These are phyloP conservation scores for Papilio helenus DNA, from an alignment of 1,140 invertebrate species.

Conservation along the genomic window DNA sequence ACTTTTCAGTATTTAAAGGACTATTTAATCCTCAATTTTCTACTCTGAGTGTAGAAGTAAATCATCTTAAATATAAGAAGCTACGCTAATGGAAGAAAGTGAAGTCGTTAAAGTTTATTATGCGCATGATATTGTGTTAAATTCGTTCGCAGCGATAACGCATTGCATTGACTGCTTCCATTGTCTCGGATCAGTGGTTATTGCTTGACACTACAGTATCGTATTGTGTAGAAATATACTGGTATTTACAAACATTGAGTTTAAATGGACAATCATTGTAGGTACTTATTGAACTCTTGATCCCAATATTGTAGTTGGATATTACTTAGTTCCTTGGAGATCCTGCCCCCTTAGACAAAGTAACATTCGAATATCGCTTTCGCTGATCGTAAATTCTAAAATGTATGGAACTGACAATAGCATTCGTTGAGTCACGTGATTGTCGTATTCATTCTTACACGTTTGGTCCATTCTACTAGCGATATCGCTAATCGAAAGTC, in stretches of 20 bases:
- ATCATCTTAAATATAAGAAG: not conserved
- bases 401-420: too few relatives aligned
- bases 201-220: not conserved
- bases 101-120: slow-evolving; percentile 4
- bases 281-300: not conserved
- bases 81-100: not conserved
- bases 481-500: too few relatives aligned
- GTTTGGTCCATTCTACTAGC: too few relatives aligned
- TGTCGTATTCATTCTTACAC: too few relatives aligned
- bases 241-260: not conserved
- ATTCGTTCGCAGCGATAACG: slow-evolving; percentile 2
- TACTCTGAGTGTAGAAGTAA: not conserved
- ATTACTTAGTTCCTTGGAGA: too few relatives aligned
- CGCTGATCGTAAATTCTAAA: too few relatives aligned
- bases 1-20: too few relatives aligned
- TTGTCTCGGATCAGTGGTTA: slow-evolving; percentile 11
- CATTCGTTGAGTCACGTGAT: too few relatives aligned
- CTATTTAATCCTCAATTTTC: not conserved
- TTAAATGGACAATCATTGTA: not conserved
- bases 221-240: not conserved
- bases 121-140: not conserved
- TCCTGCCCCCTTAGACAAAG: too few relatives aligned
- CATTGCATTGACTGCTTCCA: not conserved
- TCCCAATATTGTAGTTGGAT: not conserved
- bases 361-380: too few relatives aligned